phyloP scores from a whole-genome alignment of 2,888 invertebrate species.

The Nymphalis c-album region DNA sequence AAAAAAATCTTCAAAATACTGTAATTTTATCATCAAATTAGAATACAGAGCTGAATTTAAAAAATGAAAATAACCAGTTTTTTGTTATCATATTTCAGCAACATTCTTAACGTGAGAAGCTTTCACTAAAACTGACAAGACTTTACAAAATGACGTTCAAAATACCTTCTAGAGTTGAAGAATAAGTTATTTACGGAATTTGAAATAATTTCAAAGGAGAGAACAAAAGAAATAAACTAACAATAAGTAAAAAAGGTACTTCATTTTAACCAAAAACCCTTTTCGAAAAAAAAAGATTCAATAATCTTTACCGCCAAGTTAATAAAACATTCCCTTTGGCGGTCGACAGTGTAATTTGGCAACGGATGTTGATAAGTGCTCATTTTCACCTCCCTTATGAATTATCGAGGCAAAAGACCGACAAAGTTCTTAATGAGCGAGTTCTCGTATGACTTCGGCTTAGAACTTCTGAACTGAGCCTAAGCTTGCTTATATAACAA shows the following conservation, averaged over 20 bases:
- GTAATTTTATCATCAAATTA: no score
- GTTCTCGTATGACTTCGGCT: not conserved
- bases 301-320: not conserved
- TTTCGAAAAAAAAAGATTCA: not conserved
- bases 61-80: no score
- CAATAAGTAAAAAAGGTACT: not conserved
- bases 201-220: no score
- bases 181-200: no score
- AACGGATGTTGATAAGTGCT: conserved; percentile 28
- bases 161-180: no score
- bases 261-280: not conserved
- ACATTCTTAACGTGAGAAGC: no score
- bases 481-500: conserved; percentile 1
- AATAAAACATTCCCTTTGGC: conserved; percentile 2
- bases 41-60: no score
- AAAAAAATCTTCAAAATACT: no score
- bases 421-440: conserved; percentile 21
- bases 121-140: no score
- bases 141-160: no score
- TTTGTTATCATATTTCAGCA: no score
- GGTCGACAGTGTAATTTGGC: not conserved
- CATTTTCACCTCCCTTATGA: conserved; percentile 30
- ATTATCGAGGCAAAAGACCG: conserved; percentile 24
- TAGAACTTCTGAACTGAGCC: not conserved
- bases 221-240: not conserved